Base-by-base conservation (phyloP, 2,797 vertebrate genomes). In the Poecilia picta region DNA sequence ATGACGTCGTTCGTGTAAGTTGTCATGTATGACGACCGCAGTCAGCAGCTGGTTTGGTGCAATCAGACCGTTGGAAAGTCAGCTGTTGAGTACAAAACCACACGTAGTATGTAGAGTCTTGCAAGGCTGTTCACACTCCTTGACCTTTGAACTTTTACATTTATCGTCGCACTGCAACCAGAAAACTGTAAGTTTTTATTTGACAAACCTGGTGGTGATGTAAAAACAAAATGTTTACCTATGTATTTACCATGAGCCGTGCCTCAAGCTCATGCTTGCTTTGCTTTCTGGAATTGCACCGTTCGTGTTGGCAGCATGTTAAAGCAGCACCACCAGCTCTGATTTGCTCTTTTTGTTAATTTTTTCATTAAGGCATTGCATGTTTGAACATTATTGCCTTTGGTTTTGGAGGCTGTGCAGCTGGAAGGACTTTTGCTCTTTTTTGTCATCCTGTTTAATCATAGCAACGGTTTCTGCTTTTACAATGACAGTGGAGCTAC, bases 1-100 rank as follows among this genome's bases (percentile, higher is more conserved):
- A 93, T 90, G 88, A 81, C 74, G 6, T 87, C 76, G 68, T 88
- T 90, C 92, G 89, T 91, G 88, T 87, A 46, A 84, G 18, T 7
- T 43, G 74, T 71, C 77, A 46, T 6, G 81, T 75, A 64, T 78
- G 90, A 86, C 87, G 82, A 76, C 33, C 2, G 41, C 75, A 28
- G 79, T 74, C 16, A 47, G 45, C 28, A 6, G 74, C 66, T 55
- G 39, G 12, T 72, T 64, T 33, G 70, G 11, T 12, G 36, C 2
- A 46, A 72, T 36, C 18, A 36, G 72, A 76, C 79, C 74, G 59
- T 72, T 78, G 23, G 75, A 25, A 79, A 85, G 46, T 74, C 79
- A 74, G 20, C 59, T 73, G 75, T 75, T 88, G 64, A 73, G 74
- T 59, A 45, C 23, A 71, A 45, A n/a, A 18, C 8, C 10, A 45